Conservation (phyloP, 2,797 vertebrate species). For the Cirrhinus mrigala region DNA sequence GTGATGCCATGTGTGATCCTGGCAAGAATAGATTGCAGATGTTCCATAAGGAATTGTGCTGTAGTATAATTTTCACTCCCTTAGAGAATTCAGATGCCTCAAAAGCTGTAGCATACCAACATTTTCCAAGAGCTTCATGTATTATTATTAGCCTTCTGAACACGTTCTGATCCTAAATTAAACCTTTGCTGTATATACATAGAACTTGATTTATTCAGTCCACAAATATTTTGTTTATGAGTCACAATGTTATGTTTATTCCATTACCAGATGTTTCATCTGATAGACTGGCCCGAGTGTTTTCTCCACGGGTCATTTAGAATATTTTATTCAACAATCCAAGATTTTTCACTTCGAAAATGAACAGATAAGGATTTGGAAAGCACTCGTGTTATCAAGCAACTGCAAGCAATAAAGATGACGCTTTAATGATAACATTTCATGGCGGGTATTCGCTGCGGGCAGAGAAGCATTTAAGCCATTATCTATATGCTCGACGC, state of each 20-base stretch:
- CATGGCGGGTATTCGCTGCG: constrained; percentile 59
- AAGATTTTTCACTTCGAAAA: constrained; percentile 49
- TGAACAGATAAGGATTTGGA: constrained; percentile 59
- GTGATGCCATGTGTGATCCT: constrained; percentile 3
- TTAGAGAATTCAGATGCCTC: not conserved
- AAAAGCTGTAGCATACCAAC: not conserved
- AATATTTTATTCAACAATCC: constrained; percentile 49
- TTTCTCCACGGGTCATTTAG: constrained; percentile 47
- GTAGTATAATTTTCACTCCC: not conserved
- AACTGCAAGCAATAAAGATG: constrained; percentile 57
- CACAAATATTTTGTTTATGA: constrained; percentile 22
- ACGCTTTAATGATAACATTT: constrained; percentile 63
- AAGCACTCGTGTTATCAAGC: constrained; percentile 56
- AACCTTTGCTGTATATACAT: constrained; percentile 42
- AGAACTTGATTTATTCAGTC: constrained; percentile 43
- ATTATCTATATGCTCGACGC: constrained; percentile 64
- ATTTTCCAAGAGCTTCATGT: constrained; percentile 36
- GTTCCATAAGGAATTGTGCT: constrained; percentile 10
- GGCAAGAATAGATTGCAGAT: constrained; percentile 17
- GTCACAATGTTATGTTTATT: constrained; percentile 1
- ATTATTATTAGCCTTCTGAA: constrained; percentile 31
- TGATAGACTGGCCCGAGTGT: constrained; percentile 31
- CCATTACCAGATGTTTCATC: constrained; percentile 18
- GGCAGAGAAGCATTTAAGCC: constrained; percentile 63
- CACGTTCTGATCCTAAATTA: constrained; percentile 42